Evolutionary conservation across 1,140 invertebrate genomes (phyloP).

Genomic region (Lordiphosa clarofinis): DNA sequence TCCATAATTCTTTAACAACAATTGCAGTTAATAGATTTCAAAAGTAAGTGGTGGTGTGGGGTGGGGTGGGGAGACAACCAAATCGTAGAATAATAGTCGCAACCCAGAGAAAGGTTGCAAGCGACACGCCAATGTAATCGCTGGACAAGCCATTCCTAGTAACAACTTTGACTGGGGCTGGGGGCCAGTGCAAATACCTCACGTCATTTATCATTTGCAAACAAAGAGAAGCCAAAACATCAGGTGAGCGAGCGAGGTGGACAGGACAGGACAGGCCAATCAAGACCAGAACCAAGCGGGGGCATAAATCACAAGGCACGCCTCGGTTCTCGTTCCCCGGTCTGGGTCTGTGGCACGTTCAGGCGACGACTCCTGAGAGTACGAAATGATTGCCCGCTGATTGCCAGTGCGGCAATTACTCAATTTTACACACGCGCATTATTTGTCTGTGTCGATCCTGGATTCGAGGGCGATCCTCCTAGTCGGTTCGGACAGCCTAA

Average conservation of each 20-base stretch:
- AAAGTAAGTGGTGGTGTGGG: constrained; percentile 14
- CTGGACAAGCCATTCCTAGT: constrained; percentile 46
- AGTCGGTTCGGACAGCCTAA: constrained; percentile 22
- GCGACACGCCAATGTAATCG: constrained; percentile 45
- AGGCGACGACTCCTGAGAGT: constrained; percentile 50
- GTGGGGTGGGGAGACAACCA: constrained; percentile 9
- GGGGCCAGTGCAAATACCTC: constrained; percentile 54
- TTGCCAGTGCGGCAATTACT: constrained; percentile 74
- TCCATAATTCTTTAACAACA: no score
- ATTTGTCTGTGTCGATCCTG: constrained; percentile 72
- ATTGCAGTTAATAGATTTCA: no score
- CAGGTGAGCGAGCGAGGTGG: constrained; percentile 20
- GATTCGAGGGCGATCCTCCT: constrained; percentile 9
- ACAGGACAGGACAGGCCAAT: constrained; percentile 35
- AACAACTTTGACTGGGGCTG: constrained; percentile 11
- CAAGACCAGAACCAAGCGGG: constrained; percentile 31
- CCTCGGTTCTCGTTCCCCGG: constrained; percentile 13
- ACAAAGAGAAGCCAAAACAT: constrained; percentile 70
- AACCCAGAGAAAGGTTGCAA: constrained; percentile 5
- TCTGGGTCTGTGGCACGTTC: constrained; percentile 15
- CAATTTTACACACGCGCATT: constrained; percentile 78
- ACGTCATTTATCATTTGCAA: constrained; percentile 76
- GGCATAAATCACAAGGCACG: constrained; percentile 72
- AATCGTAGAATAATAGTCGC: constrained; percentile 50
- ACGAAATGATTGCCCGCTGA: constrained; percentile 75